Evolutionary conservation across 1,140 invertebrate genomes (phyloP).

Genomic region (Aphis gossypii): DNA sequence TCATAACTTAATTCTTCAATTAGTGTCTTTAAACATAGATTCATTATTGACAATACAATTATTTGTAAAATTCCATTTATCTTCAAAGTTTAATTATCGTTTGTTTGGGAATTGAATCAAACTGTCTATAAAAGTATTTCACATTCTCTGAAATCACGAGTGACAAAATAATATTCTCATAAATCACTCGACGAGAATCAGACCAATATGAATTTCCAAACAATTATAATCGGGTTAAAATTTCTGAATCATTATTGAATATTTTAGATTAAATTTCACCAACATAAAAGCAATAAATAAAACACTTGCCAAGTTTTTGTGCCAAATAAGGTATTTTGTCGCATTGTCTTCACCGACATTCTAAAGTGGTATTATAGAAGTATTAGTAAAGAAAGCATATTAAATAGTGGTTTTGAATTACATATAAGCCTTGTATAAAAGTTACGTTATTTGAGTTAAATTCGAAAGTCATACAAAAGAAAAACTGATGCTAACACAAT

Average conservation of each 20-base stretch:
- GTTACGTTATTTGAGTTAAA: neutral
- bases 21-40: neutral
- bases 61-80: neutral
- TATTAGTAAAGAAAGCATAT: slow-evolving; percentile 43
- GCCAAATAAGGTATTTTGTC: slow-evolving; percentile 49
- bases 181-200: neutral
- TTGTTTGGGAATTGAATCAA: neutral
- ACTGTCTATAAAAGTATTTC: neutral
- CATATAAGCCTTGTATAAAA: neutral
- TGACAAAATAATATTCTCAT: slow-evolving; percentile 1
- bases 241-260: neutral
- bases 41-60: slow-evolving; percentile 14
- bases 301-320: slow-evolving; percentile 34
- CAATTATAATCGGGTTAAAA: neutral
- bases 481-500: neutral
- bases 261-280: slow-evolving; percentile 47
- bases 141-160: neutral
- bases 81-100: neutral
- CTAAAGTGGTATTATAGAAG: neutral
- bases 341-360: neutral
- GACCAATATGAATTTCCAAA: neutral
- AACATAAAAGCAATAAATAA: neutral
- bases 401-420: neutral
- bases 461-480: slow-evolving; percentile 24
- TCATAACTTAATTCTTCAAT: neutral